These are phyloP conservation scores for Oryzias woworae DNA, from an alignment of 2,113 vertebrate genomes.

Conservation along the genomic window DNA sequence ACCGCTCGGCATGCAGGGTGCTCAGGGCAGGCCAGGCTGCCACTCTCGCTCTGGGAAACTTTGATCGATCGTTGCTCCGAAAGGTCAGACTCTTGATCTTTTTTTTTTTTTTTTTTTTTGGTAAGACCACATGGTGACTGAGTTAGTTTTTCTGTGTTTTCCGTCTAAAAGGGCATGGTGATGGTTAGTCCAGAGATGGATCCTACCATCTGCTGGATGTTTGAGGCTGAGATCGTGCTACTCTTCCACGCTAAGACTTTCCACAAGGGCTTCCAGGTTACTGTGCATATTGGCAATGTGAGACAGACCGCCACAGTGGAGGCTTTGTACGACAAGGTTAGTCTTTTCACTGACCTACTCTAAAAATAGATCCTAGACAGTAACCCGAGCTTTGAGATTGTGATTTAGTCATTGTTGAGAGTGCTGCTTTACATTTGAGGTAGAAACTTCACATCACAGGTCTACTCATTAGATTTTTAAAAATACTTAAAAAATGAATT, in stretches of 20 bases:
- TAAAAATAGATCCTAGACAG: neutral
- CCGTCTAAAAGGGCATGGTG: slow-evolving; percentile 88
- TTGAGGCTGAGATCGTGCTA: slow-evolving; percentile 96
- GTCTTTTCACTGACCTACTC: slow-evolving; percentile 26
- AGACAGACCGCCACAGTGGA: slow-evolving; percentile 94
- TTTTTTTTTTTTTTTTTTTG: neutral
- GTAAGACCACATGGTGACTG: too few species aligned
- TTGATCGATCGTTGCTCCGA: slow-evolving; percentile 90
- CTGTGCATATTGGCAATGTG: slow-evolving; percentile 93
- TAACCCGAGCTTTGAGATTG: too few species aligned
- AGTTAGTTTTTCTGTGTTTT: neutral
- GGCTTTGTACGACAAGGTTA: slow-evolving; percentile 93
- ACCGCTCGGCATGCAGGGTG: slow-evolving; percentile 92
- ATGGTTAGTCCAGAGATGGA: slow-evolving; percentile 99
- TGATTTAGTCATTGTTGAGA: too few species aligned
- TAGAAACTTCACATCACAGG: too few species aligned
- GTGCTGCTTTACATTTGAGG: too few species aligned
- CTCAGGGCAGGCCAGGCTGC: slow-evolving; percentile 95
- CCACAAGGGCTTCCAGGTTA: slow-evolving; percentile 97
- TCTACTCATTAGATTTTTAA: too few species aligned
- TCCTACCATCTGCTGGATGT: slow-evolving; percentile 95
- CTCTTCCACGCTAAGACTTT: slow-evolving; percentile 96
- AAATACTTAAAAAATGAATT: too few species aligned
- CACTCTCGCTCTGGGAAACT: slow-evolving; percentile 89
- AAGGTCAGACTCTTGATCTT: slow-evolving; percentile 81